Evolutionary conservation across 1,140 invertebrate species (phyloP).

Genomic region (Drosophila eugracilis): DNA sequence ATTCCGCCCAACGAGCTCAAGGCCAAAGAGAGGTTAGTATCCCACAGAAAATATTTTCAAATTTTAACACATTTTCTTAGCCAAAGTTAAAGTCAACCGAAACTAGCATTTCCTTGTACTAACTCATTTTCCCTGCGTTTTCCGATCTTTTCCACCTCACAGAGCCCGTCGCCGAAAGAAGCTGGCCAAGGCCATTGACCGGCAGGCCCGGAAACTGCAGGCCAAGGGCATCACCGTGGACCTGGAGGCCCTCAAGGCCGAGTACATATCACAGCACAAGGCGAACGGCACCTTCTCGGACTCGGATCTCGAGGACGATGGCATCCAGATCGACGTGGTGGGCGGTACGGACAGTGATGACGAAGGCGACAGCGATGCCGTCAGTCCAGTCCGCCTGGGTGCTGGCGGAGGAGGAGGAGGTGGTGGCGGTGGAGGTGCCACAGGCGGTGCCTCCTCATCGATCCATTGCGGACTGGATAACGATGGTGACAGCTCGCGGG

Average conservation of each 20-base stretch:
- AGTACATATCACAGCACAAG: constrained; percentile 90
- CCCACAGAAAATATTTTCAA: too few species aligned
- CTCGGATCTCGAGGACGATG: constrained; percentile 89
- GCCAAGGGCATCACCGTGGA: constrained; percentile 95
- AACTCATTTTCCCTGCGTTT: background rate
- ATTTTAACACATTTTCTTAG: too few species aligned
- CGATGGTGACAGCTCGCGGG: constrained; percentile 85
- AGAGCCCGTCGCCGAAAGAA: constrained; percentile 95
- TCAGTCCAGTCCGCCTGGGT: constrained; percentile 84
- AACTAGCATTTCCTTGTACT: background rate
- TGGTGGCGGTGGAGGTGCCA: background rate
- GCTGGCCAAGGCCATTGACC: constrained; percentile 95
- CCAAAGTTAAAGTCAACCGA: background rate
- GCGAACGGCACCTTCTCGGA: constrained; percentile 88
- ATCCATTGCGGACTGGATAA: constrained; percentile 88
- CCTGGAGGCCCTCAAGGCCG: constrained; percentile 93
- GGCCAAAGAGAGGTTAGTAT: constrained; percentile 91
- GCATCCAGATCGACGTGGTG: constrained; percentile 90
- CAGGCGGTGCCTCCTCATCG: constrained; percentile 84
- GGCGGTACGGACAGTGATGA: constrained; percentile 88
- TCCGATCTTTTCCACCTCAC: constrained; percentile 10
- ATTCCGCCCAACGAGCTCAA: constrained; percentile 97
- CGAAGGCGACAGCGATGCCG: constrained; percentile 86
- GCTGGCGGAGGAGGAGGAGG: constrained; percentile 23
- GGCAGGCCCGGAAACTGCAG: constrained; percentile 95